Percentiles rank a stretch among this genome's conserved stretches.
Conservation (phyloP, 2,113 vertebrate genomes). For the Oreochromis tanganicae region DNA sequence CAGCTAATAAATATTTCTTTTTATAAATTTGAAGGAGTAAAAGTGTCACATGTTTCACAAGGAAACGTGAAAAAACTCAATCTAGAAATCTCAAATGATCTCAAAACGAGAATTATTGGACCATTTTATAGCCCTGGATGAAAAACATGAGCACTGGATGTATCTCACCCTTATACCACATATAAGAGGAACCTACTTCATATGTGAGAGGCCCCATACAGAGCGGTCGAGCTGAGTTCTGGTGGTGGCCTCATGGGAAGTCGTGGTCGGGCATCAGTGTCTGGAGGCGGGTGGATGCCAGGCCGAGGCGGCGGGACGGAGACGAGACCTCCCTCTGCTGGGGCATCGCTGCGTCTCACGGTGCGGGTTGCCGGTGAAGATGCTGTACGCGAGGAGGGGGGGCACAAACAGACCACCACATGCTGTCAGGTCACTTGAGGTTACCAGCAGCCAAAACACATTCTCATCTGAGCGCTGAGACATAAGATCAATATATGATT, state of each 20-base stretch:
- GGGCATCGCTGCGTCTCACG: conserved; percentile 57
- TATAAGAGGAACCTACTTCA: conserved; percentile 57
- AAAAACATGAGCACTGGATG: not conserved
- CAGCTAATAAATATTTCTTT: not conserved
- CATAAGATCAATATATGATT: conserved; percentile 44
- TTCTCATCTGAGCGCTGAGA: not conserved
- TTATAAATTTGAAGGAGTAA: not conserved
- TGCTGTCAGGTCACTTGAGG: conserved; percentile 39
- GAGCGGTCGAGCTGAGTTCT: conserved; percentile 65
- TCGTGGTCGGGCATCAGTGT: conserved; percentile 37
- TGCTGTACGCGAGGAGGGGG: not conserved
- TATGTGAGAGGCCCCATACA: conserved; percentile 72
- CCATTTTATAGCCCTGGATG: not conserved
- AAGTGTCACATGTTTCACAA: not conserved
- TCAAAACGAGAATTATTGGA: not conserved
- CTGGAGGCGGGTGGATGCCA: conserved; percentile 24
- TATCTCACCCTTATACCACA: not conserved
- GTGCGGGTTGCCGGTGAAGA: not conserved
- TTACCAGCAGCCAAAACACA: conserved; percentile 24
- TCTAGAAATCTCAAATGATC: not conserved
- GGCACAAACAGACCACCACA: conserved; percentile 5
- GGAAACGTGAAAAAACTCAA: not conserved
- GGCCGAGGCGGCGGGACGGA: conserved; percentile 36
- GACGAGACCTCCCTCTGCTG: conserved; percentile 35
- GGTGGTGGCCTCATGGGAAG: conserved; percentile 71